Conservation (phyloP, 2,113 vertebrate genomes). For the Helogale parvula region DNA sequence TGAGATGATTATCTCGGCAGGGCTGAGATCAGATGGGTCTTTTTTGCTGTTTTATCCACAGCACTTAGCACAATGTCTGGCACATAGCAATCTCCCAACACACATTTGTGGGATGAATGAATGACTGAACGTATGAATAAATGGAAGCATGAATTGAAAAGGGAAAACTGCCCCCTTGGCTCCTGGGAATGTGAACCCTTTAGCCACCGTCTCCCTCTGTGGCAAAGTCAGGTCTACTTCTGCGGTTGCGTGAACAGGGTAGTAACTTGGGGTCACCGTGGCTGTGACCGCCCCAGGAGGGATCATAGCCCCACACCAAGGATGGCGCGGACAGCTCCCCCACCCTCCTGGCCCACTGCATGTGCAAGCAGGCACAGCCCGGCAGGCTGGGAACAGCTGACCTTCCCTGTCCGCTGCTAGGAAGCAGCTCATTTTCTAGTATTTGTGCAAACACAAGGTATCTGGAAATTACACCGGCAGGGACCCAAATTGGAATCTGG, state of each 20-base stretch:
- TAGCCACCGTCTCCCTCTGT: neutral
- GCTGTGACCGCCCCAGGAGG: neutral
- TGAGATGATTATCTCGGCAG: neutral
- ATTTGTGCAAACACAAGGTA: neutral
- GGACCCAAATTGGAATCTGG: neutral
- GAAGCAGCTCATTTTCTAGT: neutral
- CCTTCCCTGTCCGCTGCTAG: neutral
- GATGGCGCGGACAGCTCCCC: too few species aligned
- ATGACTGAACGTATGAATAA: too few species aligned
- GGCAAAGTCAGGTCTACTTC: neutral
- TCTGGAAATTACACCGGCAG: neutral
- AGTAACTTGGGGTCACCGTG: neutral
- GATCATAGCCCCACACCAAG: too few species aligned
- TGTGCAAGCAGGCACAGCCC: neutral
- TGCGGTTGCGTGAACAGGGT: neutral
- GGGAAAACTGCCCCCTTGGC: neutral
- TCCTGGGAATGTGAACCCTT: neutral
- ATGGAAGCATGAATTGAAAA: neutral
- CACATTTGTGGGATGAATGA: neutral
- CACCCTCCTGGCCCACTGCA: rapidly evolving
- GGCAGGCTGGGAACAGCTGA: neutral
- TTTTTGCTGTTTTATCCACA: neutral
- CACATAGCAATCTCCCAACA: neutral
- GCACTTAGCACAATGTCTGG: neutral
- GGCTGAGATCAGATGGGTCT: neutral